A percentile compares a stretch with the other conserved stretches of the same genome.
Evolutionary conservation across 64 coral and sea anemone species (phyloP).

Genomic region (Stichodactyla mertensii): DNA sequence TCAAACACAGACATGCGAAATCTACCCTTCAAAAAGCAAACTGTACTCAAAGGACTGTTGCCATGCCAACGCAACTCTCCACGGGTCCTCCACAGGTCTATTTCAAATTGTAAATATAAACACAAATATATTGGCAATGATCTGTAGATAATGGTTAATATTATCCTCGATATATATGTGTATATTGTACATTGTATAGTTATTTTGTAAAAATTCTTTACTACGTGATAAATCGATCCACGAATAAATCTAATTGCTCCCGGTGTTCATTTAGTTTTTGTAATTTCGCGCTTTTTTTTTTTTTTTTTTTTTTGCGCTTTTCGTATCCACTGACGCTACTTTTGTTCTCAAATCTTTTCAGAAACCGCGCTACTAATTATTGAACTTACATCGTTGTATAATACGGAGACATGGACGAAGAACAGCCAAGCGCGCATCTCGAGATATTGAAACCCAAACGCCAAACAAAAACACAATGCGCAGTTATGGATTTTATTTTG

Average conservation of each 20-base stretch:
- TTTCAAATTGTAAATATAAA: background rate
- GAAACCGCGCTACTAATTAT: no score
- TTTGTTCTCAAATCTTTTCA: no score
- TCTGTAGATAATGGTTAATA: background rate
- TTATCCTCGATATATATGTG: background rate
- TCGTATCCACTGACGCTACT: no score
- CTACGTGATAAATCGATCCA: background rate
- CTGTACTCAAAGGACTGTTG: background rate
- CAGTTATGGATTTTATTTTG: background rate
- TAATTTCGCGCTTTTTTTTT: no score
- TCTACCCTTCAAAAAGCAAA: background rate
- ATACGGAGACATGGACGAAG: no score
- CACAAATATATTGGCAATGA: background rate
- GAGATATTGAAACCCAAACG: no score
- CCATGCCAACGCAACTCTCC: background rate
- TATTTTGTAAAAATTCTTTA: background rate
- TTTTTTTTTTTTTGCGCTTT: no score
- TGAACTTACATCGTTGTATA: no score
- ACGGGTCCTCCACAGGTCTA: background rate
- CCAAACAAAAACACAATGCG: no score
- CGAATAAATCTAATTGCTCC: background rate
- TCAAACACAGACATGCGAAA: no score
- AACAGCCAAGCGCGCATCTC: no score
- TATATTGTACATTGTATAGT: conserved; percentile 3
- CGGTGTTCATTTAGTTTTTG: background rate